A percentile compares a stretch with the other conserved stretches of the same genome.
These are phyloP conservation scores for Melieria crassipennis DNA, from an alignment of 2,888 invertebrate genomes.

Conservation along the genomic window DNA sequence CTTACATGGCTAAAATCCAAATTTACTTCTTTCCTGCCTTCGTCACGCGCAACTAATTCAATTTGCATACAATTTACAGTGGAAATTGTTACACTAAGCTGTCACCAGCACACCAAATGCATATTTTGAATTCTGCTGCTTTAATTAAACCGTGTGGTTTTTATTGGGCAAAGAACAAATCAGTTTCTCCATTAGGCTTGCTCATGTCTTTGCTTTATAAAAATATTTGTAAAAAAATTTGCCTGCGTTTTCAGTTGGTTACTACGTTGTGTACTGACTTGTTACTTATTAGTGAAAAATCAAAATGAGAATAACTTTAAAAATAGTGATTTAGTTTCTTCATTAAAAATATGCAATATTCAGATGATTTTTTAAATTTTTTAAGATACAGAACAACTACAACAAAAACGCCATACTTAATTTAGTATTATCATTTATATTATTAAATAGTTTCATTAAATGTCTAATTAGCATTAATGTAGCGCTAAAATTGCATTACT, in stretches of 20 bases:
- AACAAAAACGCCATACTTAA: not conserved
- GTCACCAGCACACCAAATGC: too few species aligned
- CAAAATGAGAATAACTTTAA: not conserved
- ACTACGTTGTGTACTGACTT: not conserved
- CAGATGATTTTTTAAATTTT: too few species aligned
- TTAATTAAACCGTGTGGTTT: not conserved
- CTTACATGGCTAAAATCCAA: too few species aligned
- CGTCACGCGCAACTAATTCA: too few species aligned
- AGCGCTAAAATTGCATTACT: too few species aligned
- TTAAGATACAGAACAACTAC: not conserved
- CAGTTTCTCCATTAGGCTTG: not conserved
- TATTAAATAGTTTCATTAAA: too few species aligned
- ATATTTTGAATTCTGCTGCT: too few species aligned
- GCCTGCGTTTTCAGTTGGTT: not conserved
- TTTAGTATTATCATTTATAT: too few species aligned
- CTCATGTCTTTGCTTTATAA: not conserved
- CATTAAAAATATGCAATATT: not conserved
- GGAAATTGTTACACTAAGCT: too few species aligned
- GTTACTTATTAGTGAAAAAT: not conserved
- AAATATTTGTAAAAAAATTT: slow-evolving; percentile 1
- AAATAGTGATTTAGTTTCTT: not conserved
- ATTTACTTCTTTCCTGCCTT: too few species aligned
- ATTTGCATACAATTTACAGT: too few species aligned
- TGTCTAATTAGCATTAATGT: too few species aligned
- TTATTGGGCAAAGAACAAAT: not conserved